phyloP scores from a whole-genome alignment of 2,113 vertebrate species.

The Penelope pileata region DNA sequence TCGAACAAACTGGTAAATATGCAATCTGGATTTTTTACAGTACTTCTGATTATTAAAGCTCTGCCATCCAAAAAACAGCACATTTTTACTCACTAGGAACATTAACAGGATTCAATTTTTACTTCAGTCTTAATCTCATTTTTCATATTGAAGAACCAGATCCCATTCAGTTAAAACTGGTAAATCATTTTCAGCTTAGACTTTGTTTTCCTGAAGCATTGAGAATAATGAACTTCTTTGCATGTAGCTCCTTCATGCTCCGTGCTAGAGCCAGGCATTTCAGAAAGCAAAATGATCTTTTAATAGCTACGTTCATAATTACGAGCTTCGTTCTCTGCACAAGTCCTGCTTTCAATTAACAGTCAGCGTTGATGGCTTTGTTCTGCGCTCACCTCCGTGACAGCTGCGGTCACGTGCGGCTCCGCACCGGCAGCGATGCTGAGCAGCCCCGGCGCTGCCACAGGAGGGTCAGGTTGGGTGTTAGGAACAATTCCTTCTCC shows the following conservation, averaged over 20 bases:
- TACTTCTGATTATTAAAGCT: slow-evolving; percentile 20
- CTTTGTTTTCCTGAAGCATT: background rate
- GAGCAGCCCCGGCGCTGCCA: too few species aligned
- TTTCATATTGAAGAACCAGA: slow-evolving; percentile 16
- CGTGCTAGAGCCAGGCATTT: background rate
- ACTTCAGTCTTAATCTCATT: slow-evolving; percentile 25
- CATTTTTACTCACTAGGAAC: slow-evolving; percentile 20
- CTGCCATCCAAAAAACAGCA: slow-evolving; percentile 35
- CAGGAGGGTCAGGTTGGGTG: too few species aligned
- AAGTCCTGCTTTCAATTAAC: background rate
- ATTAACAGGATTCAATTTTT: slow-evolving; percentile 42
- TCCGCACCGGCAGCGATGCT: too few species aligned
- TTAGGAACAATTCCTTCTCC: too few species aligned
- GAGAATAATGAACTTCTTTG: background rate
- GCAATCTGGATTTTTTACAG: slow-evolving; percentile 7
- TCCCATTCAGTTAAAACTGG: background rate
- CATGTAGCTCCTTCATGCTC: background rate
- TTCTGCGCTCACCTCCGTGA: background rate
- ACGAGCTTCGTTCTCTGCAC: background rate
- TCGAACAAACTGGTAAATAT: slow-evolving; percentile 1
- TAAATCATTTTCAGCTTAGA: background rate
- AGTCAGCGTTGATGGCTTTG: background rate
- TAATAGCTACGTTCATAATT: background rate
- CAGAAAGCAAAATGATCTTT: slow-evolving; percentile 5
- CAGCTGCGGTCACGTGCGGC: background rate